Evolutionary conservation across 1,140 invertebrate genomes (phyloP).

Genomic region (Calephelis virginiensis): DNA sequence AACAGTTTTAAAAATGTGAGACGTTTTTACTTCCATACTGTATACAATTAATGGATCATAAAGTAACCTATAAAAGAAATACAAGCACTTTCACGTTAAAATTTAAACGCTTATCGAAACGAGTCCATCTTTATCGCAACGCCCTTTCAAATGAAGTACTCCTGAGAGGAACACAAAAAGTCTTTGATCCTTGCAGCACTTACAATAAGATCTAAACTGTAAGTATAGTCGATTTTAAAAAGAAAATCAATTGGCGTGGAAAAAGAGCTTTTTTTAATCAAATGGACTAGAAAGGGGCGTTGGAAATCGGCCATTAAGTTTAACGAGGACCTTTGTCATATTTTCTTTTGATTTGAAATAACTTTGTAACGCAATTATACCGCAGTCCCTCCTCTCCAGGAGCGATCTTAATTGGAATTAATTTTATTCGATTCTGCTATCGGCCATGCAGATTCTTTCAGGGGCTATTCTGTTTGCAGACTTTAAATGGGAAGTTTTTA

Average conservation of each 20-base stretch:
- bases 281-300: conserved; percentile 52
- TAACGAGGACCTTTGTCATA: conserved; percentile 67
- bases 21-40: too few relatives aligned
- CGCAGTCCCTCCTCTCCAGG: conserved; percentile 30
- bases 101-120: conserved; percentile 15
- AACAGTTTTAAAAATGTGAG: too few relatives aligned
- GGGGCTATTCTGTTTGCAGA: neutral
- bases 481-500: neutral
- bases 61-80: neutral
- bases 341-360: conserved; percentile 52
- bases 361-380: conserved; percentile 54
- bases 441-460: conserved; percentile 5
- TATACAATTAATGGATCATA: neutral
- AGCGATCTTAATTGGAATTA: conserved; percentile 34
- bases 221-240: conserved; percentile 44
- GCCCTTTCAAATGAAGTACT: conserved; percentile 33
- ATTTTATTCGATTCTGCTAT: conserved; percentile 30
- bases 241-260: conserved; percentile 55
- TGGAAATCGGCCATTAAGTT: conserved; percentile 58
- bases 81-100: neutral
- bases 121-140: conserved; percentile 31
- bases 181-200: conserved; percentile 21
- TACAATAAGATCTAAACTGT: conserved; percentile 19
- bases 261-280: conserved; percentile 58
- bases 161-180: conserved; percentile 21